Conservation (phyloP, 1,140 invertebrate species). For the Kradibia gibbosae region DNA sequence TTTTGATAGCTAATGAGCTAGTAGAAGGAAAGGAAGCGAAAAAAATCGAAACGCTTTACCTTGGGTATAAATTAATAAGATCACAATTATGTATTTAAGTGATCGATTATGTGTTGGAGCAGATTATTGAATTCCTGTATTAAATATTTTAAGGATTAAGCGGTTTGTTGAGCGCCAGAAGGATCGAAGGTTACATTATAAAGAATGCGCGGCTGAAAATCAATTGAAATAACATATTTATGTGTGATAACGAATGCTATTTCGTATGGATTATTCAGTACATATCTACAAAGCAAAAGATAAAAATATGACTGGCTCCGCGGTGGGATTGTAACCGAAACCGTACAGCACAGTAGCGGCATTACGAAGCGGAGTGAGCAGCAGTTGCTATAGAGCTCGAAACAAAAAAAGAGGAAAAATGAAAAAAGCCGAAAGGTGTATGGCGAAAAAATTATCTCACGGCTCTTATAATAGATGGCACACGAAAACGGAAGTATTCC, state of each 20-base stretch:
- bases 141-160: too few relatives aligned
- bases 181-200: too few relatives aligned
- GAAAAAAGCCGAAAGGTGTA: background rate
- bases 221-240: background rate
- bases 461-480: background rate
- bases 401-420: too few relatives aligned
- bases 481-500: conserved; percentile 39
- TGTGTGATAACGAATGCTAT: background rate
- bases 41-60: too few relatives aligned
- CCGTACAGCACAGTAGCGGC: background rate
- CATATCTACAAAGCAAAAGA: background rate
- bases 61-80: too few relatives aligned
- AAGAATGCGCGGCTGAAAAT: background rate
- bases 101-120: too few relatives aligned
- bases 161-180: too few relatives aligned
- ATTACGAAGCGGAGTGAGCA: background rate
- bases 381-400: background rate
- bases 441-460: background rate
- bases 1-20: too few relatives aligned
- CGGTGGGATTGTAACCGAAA: background rate
- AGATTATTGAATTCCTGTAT: too few relatives aligned
- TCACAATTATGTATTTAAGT: too few relatives aligned
- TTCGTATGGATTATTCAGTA: background rate
- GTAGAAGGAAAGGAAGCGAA: too few relatives aligned
- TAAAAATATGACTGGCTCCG: background rate